phyloP scores from a whole-genome alignment of 2,113 vertebrate species.

The Grammomys dolichurus region DNA sequence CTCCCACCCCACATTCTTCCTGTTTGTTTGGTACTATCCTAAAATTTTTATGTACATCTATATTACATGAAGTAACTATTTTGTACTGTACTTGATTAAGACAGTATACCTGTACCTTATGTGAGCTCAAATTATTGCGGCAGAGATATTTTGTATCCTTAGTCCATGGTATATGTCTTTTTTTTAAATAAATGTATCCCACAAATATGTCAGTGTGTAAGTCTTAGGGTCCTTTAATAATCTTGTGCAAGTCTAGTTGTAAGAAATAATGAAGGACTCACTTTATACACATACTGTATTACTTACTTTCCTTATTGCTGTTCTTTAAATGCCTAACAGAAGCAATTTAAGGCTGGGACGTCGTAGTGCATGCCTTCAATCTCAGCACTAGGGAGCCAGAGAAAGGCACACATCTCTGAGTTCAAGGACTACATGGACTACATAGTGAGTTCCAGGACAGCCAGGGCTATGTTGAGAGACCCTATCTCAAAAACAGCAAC shows the following conservation, averaged over 20 bases:
- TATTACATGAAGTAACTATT: not conserved
- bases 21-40: not conserved
- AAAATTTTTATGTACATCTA: not conserved
- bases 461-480: not conserved
- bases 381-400: not conserved
- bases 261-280: not conserved
- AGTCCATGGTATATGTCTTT: not conserved
- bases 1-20: not conserved
- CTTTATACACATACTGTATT: not conserved
- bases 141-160: not conserved
- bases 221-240: not conserved
- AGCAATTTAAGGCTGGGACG: not conserved
- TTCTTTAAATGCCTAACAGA: not conserved
- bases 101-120: not conserved
- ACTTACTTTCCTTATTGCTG: not conserved
- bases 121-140: not conserved
- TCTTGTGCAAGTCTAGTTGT: not conserved
- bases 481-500: not conserved
- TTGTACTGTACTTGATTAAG: not conserved
- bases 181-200: not conserved
- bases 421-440: not conserved
- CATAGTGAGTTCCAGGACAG: not conserved
- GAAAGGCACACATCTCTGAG: not conserved
- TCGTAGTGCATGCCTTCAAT: not conserved
- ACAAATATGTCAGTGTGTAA: not conserved